Evolutionary conservation across 2,113 vertebrate genomes (phyloP), one percentile per base, ranked within the genome.

Genomic region (Lota lota): DNA sequence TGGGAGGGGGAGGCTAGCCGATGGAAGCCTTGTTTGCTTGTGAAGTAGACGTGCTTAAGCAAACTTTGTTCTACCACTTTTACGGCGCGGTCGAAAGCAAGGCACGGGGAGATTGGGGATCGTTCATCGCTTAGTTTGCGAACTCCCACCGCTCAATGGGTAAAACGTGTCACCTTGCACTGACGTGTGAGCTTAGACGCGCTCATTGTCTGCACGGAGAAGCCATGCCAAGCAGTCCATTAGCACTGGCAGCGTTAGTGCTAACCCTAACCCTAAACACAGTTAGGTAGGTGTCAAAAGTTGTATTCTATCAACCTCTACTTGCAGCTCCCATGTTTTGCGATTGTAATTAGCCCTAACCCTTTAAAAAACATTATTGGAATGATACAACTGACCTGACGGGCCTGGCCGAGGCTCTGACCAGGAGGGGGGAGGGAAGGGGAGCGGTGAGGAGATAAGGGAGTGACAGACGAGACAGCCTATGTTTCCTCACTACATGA

Each of bases 161-260:
- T 64, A 62, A 79, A 70, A 66, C 64, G 61, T 77, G 69, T 78
- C 73, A 77, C 67, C 75, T 85, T 79, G 80, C 81, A 86, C 71
- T 68, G 68, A 87, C 63, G 78, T 87, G 85, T 78, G 83, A 82
- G 69, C 72, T 78, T 67, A 66, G 77, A 70, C 77, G 68, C 40
- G 12, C 57, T n/a, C 63, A 57, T 54, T 76, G 74, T 87, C 77
- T 78, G 51, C 17, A 76, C 67, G 64, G 62, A 72, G 22, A 77
- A 21, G 16, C 24, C 47, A 36, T 75, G 66, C 58, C 79, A 80
- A 87, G 75, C 84, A 77, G 76, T 69, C 68, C 71, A 85, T 82
- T 88, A 85, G 72, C 64, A 72, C 47, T 53, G 19, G 24, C 62
- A 28, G 33, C 72, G 20, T 28, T n/a, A 22, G 22, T 20, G 24